phyloP scores from a whole-genome alignment of 2,888 invertebrate genomes.

The Mesoligia furuncula region DNA sequence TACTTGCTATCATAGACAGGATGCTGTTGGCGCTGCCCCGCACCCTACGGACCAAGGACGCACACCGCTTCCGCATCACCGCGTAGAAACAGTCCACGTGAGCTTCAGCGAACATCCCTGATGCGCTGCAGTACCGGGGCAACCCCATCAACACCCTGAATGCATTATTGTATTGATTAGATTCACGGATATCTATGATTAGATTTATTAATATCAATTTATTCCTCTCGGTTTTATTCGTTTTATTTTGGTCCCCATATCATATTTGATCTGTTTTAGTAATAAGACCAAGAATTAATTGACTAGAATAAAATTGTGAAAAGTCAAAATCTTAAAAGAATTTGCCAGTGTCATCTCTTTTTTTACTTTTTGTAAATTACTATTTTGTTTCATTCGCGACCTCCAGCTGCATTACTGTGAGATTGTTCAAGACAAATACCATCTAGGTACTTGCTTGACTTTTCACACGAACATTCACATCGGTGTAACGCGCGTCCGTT shows the following conservation, averaged over 20 bases:
- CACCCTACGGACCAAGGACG: no score
- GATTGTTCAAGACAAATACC: neutral
- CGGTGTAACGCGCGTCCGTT: constrained; percentile 68
- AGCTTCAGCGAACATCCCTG: no score
- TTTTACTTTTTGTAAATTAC: neutral
- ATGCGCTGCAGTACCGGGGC: no score
- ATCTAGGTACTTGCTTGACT: neutral
- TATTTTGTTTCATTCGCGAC: no score
- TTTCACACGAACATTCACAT: constrained; percentile 38
- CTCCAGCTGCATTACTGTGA: neutral
- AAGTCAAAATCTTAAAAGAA: neutral
- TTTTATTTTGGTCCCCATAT: neutral
- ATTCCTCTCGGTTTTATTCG: neutral
- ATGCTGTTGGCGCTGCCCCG: no score
- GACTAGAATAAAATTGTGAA: neutral
- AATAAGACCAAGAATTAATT: neutral
- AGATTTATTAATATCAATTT: neutral
- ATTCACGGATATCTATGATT: no score
- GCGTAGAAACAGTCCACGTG: no score
- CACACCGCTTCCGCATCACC: no score
- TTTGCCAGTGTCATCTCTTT: neutral
- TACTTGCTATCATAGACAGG: no score
- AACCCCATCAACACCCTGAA: no score
- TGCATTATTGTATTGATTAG: no score
- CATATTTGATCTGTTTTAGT: neutral